Base-by-base conservation (phyloP, 2,888 invertebrate genomes). In the Drosophila demipolita region DNA sequence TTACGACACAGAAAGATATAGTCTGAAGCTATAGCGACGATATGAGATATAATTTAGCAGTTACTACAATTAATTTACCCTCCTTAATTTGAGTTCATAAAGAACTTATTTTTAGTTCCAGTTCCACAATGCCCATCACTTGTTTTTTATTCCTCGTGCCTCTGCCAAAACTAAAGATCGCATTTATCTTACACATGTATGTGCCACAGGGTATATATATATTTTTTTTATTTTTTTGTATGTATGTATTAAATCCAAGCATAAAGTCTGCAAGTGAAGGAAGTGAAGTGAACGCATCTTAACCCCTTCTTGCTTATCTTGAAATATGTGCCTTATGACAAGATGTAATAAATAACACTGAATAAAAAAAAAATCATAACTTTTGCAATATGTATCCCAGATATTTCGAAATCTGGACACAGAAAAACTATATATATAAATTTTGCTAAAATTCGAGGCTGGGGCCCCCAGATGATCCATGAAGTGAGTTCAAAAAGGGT, bases 401-500 rank as follows among this genome's bases (percentile, higher is more conserved):
- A 45, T 45, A 45, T 8, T 45, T 45, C 20, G 20, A 8, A 45
- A 45, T 45, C 45, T 45, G 45, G 45, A 45, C 45, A 23, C 45
- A 15, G 45, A 4, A 45, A 45, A 45, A 45, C 45, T 45, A 45
- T 45, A 45, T 45, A 45, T 45, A 45, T 45, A 45, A 23, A 20
- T 45, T 45, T 45, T 15, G 45, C 7, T 15, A 15, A 23, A 45
- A 45, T 17, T 49, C 9, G 5, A 17, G 5, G 26, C 15, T 26
- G 26, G 23, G 49, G 17, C 1, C 11, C n/a, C 26, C 26, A 26
- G 26, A 26, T 1, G 26, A 17, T 23, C 12, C 45, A 54, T 12
- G n/a, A 62, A 45, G 23, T 33, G 42, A 58, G 33, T 54, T 50
- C 45, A 58, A 55, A 59, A 75, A 23, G 54, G 40, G 59, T 20